phyloP scores from a whole-genome alignment of 2,113 vertebrate species.

The Eclectus roratus region DNA sequence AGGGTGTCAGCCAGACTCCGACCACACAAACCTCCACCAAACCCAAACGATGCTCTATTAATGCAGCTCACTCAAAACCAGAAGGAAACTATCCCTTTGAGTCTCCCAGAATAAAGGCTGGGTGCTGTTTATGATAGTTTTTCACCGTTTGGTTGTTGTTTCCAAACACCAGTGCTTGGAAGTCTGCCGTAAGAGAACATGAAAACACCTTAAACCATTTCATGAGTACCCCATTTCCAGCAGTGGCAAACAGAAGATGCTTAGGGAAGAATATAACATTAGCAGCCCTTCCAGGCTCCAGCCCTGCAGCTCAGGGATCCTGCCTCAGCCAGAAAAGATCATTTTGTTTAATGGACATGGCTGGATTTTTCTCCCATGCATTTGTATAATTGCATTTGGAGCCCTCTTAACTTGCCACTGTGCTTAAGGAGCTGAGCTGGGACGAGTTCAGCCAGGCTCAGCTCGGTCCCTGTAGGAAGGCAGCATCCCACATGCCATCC shows the following conservation, averaged over 20 bases:
- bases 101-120: not conserved
- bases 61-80: not conserved
- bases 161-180: not conserved
- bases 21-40: not conserved
- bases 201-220: not conserved
- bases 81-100: not conserved
- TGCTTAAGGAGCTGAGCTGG: not conserved
- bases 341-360: not conserved
- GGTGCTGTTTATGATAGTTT: not conserved
- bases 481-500: fast-evolving
- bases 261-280: not conserved
- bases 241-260: not conserved
- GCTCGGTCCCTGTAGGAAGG: fast-evolving
- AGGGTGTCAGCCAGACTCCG: not conserved
- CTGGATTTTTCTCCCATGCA: not conserved
- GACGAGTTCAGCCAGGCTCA: not conserved
- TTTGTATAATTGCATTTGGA: constrained; percentile 18
- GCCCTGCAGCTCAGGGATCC: not conserved
- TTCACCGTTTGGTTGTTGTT: not conserved
- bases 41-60: not conserved
- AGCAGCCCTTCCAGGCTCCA: not conserved
- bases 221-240: not conserved
- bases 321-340: constrained; percentile 9
- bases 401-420: not conserved
- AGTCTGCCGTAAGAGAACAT: not conserved